Evolutionary conservation across 2,113 vertebrate species (phyloP).

Genomic region (Leptosomus discolor): DNA sequence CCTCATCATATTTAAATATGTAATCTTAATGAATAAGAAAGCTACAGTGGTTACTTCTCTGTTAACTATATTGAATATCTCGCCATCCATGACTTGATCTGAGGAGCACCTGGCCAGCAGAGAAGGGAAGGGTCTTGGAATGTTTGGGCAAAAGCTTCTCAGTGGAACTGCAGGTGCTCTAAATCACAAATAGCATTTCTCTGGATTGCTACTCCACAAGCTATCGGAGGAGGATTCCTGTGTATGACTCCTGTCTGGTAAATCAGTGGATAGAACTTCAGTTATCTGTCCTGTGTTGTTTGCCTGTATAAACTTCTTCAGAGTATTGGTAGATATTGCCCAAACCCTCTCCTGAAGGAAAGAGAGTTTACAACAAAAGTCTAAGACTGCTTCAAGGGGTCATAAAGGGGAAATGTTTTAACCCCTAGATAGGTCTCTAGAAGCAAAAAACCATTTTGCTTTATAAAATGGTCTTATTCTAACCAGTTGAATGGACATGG

Average conservation of each 20-base stretch:
- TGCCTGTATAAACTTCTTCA: neutral
- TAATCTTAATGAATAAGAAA: neutral
- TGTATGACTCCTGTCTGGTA: neutral
- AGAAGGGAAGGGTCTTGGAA: neutral
- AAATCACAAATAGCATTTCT: neutral
- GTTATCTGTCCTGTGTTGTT: neutral
- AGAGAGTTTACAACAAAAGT: neutral
- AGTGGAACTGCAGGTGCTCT: neutral
- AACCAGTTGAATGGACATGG: neutral
- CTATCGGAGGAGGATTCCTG: neutral
- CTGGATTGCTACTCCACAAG: neutral
- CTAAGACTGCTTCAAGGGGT: neutral
- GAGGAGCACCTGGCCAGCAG: neutral
- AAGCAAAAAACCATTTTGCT: neutral
- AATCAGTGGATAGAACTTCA: neutral
- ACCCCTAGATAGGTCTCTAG: neutral
- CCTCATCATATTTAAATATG: neutral
- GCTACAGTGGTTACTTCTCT: neutral
- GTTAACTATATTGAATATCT: neutral
- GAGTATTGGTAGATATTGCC: neutral
- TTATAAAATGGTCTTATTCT: neutral
- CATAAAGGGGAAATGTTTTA: neutral
- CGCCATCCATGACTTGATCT: rapidly evolving
- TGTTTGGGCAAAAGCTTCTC: neutral
- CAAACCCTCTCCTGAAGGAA: neutral